Percentiles rank a stretch among this genome's conserved stretches.
Evolutionary conservation across 2,888 invertebrate genomes (phyloP).

Genomic region (Thyatira batis): DNA sequence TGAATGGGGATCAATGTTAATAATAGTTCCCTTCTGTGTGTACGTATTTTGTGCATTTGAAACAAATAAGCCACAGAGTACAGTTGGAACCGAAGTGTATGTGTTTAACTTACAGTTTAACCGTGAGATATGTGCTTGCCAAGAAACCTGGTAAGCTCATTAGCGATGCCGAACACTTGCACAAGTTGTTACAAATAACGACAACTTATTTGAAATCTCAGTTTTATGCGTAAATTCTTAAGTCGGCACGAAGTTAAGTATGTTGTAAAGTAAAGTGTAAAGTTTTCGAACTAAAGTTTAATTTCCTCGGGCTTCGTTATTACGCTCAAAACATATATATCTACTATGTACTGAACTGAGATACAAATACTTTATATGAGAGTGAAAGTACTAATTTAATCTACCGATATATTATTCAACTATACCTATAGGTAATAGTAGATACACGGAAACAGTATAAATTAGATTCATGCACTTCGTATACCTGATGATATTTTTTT

Average conservation of each 20-base stretch:
- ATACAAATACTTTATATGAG: background rate
- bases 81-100: constrained; percentile 34
- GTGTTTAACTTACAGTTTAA: constrained; percentile 49
- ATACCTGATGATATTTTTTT: no score
- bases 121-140: constrained; percentile 62
- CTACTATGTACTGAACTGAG: background rate
- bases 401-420: no score
- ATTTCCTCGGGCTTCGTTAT: background rate
- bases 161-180: constrained; percentile 46
- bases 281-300: background rate
- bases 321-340: background rate
- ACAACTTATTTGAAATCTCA: background rate
- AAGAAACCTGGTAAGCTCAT: constrained; percentile 64
- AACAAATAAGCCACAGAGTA: constrained; percentile 23
- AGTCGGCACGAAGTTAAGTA: background rate
- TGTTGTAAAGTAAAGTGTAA: background rate
- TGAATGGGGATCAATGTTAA: no score
- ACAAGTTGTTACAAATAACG: constrained; percentile 7
- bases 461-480: no score
- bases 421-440: no score
- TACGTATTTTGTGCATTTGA: background rate
- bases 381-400: no score
- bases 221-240: background rate
- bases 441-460: no score
- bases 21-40: no score